Percentiles rank a stretch among this genome's conserved stretches.
Conservation (phyloP, 2,113 vertebrate species). For the Microcebus ravelobensis region DNA sequence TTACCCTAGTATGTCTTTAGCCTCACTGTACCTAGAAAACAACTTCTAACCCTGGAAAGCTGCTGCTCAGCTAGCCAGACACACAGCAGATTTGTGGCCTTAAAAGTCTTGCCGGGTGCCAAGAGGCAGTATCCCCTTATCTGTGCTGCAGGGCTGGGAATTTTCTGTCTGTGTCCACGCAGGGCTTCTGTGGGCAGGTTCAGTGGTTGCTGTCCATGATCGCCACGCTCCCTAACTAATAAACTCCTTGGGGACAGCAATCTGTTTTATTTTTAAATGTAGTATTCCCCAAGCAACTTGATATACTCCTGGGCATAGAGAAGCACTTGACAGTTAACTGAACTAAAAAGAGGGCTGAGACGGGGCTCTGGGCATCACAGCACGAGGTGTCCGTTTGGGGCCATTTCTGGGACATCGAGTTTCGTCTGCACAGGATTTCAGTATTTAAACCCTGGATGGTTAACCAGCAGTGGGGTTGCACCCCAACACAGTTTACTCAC, state of each 20-base stretch:
- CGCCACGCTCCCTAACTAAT: not conserved
- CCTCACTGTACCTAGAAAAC: not conserved
- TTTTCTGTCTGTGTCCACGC: not conserved
- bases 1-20: not conserved
- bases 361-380: not conserved
- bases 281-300: not conserved
- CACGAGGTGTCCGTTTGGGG: not conserved
- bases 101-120: not conserved
- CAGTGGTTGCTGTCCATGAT: not conserved
- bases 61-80: not conserved
- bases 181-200: not conserved
- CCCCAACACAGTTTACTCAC: not conserved
- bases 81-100: not conserved
- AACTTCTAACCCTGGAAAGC: not conserved
- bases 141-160: not conserved
- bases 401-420: not conserved
- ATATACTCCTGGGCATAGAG: not conserved
- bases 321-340: not conserved
- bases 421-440: not conserved
- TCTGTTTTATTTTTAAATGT: not conserved
- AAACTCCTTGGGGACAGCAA: not conserved
- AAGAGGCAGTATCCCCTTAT: not conserved
- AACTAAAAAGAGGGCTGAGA: not conserved
- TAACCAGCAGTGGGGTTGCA: not conserved
- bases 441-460: not conserved